phyloP scores from a whole-genome alignment of 2,113 vertebrate genomes.

The Naja naja region DNA sequence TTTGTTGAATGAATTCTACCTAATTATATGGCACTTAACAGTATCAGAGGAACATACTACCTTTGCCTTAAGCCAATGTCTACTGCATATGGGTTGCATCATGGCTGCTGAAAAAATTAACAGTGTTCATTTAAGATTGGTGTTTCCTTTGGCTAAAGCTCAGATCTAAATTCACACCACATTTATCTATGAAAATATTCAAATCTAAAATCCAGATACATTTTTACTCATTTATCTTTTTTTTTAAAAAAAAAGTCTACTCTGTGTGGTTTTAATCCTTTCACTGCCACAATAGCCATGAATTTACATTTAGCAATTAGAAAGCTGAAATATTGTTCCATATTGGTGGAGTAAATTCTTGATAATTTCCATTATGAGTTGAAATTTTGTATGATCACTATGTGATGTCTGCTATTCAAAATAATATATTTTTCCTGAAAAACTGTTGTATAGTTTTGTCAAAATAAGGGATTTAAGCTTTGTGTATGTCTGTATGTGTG shows the following conservation, averaged over 20 bases:
- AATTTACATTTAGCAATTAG: background rate
- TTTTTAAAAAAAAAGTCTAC: background rate
- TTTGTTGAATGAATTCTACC: background rate
- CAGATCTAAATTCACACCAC: conserved; percentile 12
- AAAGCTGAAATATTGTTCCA: background rate
- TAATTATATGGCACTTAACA: background rate
- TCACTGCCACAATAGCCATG: background rate
- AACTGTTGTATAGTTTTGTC: background rate
- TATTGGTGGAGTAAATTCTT: background rate
- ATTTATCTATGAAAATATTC: conserved; percentile 25
- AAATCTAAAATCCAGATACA: conserved; percentile 19
- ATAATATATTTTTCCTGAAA: background rate
- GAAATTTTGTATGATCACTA: background rate
- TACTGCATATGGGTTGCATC: conserved; percentile 8
- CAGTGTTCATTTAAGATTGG: background rate
- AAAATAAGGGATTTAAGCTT: background rate
- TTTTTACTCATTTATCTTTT: conserved; percentile 9
- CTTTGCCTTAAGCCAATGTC: background rate
- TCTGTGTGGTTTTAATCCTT: background rate
- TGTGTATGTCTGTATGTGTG: no score
- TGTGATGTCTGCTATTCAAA: background rate
- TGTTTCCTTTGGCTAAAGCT: conserved; percentile 23
- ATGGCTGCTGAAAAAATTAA: conserved; percentile 17
- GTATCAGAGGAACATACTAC: background rate
- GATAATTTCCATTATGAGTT: background rate